phyloP scores from a whole-genome alignment of 2,888 invertebrate species.

The Phortica magna region DNA sequence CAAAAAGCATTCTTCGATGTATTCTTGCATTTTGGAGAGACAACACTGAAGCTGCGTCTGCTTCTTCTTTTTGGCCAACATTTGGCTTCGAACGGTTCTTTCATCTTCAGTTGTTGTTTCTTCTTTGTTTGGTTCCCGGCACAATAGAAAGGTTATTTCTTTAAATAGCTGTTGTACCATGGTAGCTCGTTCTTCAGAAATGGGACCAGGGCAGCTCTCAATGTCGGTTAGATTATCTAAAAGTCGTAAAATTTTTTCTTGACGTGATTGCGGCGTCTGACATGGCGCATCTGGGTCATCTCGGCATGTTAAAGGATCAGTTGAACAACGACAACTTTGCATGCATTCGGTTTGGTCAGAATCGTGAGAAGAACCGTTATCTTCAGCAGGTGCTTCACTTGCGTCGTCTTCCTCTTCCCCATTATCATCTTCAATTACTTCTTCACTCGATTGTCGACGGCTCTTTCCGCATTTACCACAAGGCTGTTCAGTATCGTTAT shows the following conservation, averaged over 20 bases:
- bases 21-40: conserved; percentile 51
- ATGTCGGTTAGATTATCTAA: conserved; percentile 44
- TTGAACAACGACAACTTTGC: conserved; percentile 19
- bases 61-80: conserved; percentile 32
- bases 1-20: conserved; percentile 53
- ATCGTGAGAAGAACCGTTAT: not conserved
- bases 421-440: not conserved
- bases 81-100: not conserved
- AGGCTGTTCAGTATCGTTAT: not conserved
- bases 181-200: conserved; percentile 40
- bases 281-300: conserved; percentile 14
- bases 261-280: conserved; percentile 32
- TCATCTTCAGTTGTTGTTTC: not conserved
- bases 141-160: conserved; percentile 51
- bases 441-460: not conserved
- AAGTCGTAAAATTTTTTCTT: conserved; percentile 46
- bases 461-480: not conserved
- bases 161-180: conserved; percentile 51
- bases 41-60: conserved; percentile 37
- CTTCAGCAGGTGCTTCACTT: not conserved
- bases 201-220: conserved; percentile 31
- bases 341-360: not conserved
- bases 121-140: conserved; percentile 43
- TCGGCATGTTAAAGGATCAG: not conserved
- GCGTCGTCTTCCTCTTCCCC: not conserved